phyloP scores from a whole-genome alignment of 2,888 invertebrate species.

The Eupsilia transversa region DNA sequence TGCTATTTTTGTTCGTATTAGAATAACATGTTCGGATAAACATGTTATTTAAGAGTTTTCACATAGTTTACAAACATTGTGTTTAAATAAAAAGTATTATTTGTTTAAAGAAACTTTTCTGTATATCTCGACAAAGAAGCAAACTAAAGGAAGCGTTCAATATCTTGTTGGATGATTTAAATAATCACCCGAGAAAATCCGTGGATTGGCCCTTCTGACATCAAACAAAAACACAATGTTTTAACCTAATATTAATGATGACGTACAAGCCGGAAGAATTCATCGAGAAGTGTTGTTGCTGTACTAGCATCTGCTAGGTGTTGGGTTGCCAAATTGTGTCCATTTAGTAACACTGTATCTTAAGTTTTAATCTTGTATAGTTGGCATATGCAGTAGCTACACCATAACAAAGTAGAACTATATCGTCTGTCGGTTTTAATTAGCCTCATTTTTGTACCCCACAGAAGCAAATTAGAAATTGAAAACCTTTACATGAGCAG shows the following conservation, averaged over 20 bases:
- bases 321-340: conserved; percentile 43
- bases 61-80: conserved; percentile 27
- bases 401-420: background rate
- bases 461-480: background rate
- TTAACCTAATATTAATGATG: conserved; percentile 24
- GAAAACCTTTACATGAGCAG: background rate
- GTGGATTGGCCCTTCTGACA: background rate
- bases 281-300: conserved; percentile 27
- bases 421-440: background rate
- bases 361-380: conserved; percentile 13
- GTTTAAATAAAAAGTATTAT: background rate
- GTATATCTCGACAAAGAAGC: background rate
- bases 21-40: conserved; percentile 28
- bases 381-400: conserved; percentile 11
- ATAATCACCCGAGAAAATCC: background rate
- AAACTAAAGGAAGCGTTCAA: conserved; percentile 1
- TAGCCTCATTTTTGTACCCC: background rate
- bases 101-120: conserved; percentile 9
- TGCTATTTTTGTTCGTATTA: conserved; percentile 25
- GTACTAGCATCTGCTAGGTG: conserved; percentile 28
- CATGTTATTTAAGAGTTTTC: conserved; percentile 24
- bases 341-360: conserved; percentile 16
- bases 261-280: conserved; percentile 24
- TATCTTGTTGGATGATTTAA: background rate
- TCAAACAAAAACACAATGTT: conserved; percentile 34